Conservation (phyloP, 2,888 invertebrate genomes). For the Melolontha melolontha region DNA sequence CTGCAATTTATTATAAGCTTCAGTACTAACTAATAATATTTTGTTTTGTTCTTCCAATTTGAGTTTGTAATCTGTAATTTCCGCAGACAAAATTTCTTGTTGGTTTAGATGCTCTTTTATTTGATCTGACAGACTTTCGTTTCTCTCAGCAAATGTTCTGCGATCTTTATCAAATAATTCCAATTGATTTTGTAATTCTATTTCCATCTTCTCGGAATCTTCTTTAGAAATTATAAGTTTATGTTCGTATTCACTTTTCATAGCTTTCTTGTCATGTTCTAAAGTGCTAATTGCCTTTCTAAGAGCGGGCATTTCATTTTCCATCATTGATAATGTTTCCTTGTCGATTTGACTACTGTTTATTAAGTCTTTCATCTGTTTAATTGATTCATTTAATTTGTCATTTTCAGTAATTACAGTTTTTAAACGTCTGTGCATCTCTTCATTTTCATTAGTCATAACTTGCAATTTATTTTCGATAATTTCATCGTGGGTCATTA, state of each 20-base stretch:
- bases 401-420: conserved; percentile 50
- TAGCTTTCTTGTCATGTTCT: conserved; percentile 67
- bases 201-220: conserved; percentile 68
- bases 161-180: conserved; percentile 60
- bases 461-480: conserved; percentile 72
- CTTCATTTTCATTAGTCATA: conserved; percentile 70
- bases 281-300: conserved; percentile 67
- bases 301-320: conserved; percentile 66
- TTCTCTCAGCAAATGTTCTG: conserved; percentile 58
- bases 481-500: conserved; percentile 74
- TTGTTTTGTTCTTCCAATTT: conserved; percentile 47
- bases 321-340: conserved; percentile 65
- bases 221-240: conserved; percentile 54
- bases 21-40: conserved; percentile 38
- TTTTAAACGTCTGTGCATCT: conserved; percentile 57
- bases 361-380: conserved; percentile 36
- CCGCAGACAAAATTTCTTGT: conserved; percentile 49
- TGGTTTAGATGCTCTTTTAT: conserved; percentile 54
- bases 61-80: conserved; percentile 49
- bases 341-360: conserved; percentile 49
- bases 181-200: conserved; percentile 66
- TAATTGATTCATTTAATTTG: conserved; percentile 52
- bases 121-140: conserved; percentile 65
- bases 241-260: conserved; percentile 64
- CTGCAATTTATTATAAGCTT: conserved; percentile 44